Percentiles rank a stretch among this genome's conserved stretches.
Evolutionary conservation across 1,140 invertebrate species (phyloP).

Genomic region (Conopomorpha cramerella): DNA sequence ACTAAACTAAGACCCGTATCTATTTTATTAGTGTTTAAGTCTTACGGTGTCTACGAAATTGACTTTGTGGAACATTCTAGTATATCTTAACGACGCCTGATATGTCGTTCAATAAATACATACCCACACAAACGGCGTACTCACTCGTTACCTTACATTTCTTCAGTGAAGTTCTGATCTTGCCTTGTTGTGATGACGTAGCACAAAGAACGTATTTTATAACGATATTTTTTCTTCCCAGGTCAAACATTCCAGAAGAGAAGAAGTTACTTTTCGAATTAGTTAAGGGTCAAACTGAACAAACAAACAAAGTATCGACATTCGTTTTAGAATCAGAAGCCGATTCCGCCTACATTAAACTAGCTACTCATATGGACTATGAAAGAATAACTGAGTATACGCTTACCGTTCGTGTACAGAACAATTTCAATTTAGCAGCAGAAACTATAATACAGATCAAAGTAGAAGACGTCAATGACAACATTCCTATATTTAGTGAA

Average conservation of each 20-base stretch:
- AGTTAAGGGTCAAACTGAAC: conserved; percentile 78
- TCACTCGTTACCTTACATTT: too few species aligned
- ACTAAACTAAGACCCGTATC: too few species aligned
- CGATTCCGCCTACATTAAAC: conserved; percentile 72
- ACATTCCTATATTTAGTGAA: conserved; percentile 82
- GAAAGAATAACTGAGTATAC: conserved; percentile 82
- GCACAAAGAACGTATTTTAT: too few species aligned
- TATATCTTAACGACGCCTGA: too few species aligned
- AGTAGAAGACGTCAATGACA: conserved; percentile 85
- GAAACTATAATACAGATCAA: conserved; percentile 78
- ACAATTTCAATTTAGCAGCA: conserved; percentile 78
- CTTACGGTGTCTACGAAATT: too few species aligned
- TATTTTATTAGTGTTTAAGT: too few species aligned
- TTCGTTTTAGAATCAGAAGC: conserved; percentile 74
- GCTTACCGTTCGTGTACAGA: conserved; percentile 80
- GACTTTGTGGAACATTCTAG: too few species aligned
- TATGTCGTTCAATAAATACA: too few species aligned
- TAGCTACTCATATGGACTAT: conserved; percentile 78
- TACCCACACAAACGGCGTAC: too few species aligned
- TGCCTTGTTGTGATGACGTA: too few species aligned
- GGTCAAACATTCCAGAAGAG: conserved; percentile 76
- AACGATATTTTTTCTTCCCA: conserved; percentile 36
- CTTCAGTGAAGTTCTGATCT: too few species aligned
- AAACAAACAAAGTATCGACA: conserved; percentile 79
- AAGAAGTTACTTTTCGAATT: conserved; percentile 76